A percentile compares a stretch with the other conserved stretches of the same genome.
Conservation (phyloP, 2,888 invertebrate genomes). For the Ecliptopera silaceata region DNA sequence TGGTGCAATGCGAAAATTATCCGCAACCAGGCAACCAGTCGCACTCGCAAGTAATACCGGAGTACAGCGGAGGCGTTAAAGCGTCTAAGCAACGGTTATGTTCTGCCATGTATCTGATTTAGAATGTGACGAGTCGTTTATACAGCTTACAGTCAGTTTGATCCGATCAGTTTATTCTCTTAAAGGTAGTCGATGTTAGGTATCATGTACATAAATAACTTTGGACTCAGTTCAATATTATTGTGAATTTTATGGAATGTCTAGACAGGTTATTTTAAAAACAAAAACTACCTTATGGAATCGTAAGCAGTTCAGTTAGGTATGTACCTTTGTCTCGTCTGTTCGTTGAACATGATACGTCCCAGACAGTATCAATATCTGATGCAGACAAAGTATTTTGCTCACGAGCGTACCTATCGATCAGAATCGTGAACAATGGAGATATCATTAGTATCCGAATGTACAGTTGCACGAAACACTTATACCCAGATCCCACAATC, state of each 20-base stretch:
- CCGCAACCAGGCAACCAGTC: slow-evolving; percentile 47
- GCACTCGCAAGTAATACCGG: slow-evolving; percentile 41
- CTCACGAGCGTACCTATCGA: slow-evolving; percentile 64
- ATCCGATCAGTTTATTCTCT: slow-evolving; percentile 68
- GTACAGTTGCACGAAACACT: slow-evolving; percentile 73
- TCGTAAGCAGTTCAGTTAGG: slow-evolving; percentile 8
- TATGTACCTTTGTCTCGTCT: slow-evolving; percentile 10
- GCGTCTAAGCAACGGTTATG: slow-evolving; percentile 72
- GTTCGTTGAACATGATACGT: slow-evolving; percentile 20
- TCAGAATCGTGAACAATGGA: slow-evolving; percentile 76
- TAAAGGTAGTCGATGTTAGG: slow-evolving; percentile 56
- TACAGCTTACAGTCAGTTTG: slow-evolving; percentile 64
- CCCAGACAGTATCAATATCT: slow-evolving; percentile 34
- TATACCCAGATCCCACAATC: slow-evolving; percentile 58
- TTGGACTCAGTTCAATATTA: slow-evolving; percentile 29
- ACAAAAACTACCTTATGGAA: slow-evolving; percentile 30
- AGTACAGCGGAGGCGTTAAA: slow-evolving; percentile 71
- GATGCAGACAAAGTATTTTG: slow-evolving; percentile 42
- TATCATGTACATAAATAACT: slow-evolving; percentile 43
- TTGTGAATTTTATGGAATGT: slow-evolving; percentile 14
- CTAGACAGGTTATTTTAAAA: slow-evolving; percentile 7
- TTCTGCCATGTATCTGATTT: slow-evolving; percentile 78
- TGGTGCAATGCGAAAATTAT: slow-evolving; percentile 79
- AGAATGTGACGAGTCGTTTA: slow-evolving; percentile 71
- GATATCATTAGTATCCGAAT: slow-evolving; percentile 68